Evolutionary conservation across 1,140 invertebrate species (phyloP), one percentile per base, ranked within the genome.

Genomic region (Chrysopa pallens): DNA sequence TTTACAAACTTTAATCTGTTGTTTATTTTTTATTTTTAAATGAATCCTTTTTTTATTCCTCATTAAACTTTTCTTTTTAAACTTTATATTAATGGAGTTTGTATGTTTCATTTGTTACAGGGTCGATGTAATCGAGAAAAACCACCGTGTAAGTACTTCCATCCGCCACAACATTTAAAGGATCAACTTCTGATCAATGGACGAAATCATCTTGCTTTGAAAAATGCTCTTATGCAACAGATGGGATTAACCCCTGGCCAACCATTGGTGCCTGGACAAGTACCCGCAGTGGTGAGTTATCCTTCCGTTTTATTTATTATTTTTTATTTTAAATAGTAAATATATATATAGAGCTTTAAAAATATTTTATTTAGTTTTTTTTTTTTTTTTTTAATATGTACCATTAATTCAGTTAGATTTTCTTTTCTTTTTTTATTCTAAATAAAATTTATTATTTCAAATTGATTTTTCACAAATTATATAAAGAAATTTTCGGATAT

Each of bases 141-240:
- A 63, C 95, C 95, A 48, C 95, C 95, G 52, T 99, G 96, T 85
- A 99, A 99, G 76, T 99, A 98, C 70, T 94, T 98, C 68, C 95
- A 98, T 73, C 94, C 93, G 48, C 95, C 96, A 50, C 93, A 98
- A 63, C 96, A 99, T 67, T 75, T 99, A 50, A 96, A 98, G 73
- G 95, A 99, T 70, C 95, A 98, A 72, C 75, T 99, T 58, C 73
- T 99, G 61, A 96, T 98, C 74, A 99, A 98, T 70, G 96, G 96
- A 45, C 78, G 93, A 56, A 98, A 99, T 73, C 95, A 98, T 72
- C 74, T 99, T 65, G 93, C 94, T 48, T 68, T 98, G 60, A 96
- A 96, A 69, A 93, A 93, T 69, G 88, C 88, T 45, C 72, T 94
- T 50, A 87, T 93, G 78, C 88, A 92, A 70, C 89, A 93, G 66